phyloP scores from a whole-genome alignment of 2,888 invertebrate genomes.

The Leptinotarsa rubiginosa region DNA sequence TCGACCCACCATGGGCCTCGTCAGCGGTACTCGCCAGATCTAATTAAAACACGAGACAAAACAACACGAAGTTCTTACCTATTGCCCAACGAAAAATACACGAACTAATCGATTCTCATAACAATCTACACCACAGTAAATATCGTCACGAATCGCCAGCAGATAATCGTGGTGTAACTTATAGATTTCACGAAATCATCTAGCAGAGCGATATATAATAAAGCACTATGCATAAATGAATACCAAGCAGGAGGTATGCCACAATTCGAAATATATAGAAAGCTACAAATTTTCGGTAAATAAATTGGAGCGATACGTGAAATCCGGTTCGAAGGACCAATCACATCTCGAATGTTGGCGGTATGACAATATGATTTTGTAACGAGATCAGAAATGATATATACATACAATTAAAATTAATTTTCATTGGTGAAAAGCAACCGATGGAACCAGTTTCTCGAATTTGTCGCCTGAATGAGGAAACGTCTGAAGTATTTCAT shows the following conservation, averaged over 20 bases:
- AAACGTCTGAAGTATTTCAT: conserved; percentile 5
- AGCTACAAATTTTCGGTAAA: background rate
- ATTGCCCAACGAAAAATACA: background rate
- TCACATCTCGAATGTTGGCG: background rate
- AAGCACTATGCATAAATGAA: background rate
- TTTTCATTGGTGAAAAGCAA: conserved; percentile 4
- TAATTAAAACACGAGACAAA: background rate
- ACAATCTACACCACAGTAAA: background rate
- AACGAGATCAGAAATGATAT: background rate
- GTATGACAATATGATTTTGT: background rate
- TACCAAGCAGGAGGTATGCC: background rate
- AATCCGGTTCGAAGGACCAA: conserved; percentile 22
- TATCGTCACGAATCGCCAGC: background rate
- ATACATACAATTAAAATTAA: background rate
- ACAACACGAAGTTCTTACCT: background rate
- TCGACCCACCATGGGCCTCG: no score
- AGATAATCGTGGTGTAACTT: conserved; percentile 3
- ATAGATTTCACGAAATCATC: conserved; percentile 1
- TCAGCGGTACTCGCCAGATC: background rate
- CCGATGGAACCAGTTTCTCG: background rate
- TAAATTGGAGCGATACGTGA: background rate
- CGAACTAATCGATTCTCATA: background rate
- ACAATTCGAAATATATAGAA: background rate
- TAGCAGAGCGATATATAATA: background rate
- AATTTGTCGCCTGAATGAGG: conserved; percentile 1